A percentile compares a stretch with the other conserved stretches of the same genome.
Evolutionary conservation across 37 sponge, comb jelly and placozoan genomes (phyloP).

Genomic region (Halichondria panicea): DNA sequence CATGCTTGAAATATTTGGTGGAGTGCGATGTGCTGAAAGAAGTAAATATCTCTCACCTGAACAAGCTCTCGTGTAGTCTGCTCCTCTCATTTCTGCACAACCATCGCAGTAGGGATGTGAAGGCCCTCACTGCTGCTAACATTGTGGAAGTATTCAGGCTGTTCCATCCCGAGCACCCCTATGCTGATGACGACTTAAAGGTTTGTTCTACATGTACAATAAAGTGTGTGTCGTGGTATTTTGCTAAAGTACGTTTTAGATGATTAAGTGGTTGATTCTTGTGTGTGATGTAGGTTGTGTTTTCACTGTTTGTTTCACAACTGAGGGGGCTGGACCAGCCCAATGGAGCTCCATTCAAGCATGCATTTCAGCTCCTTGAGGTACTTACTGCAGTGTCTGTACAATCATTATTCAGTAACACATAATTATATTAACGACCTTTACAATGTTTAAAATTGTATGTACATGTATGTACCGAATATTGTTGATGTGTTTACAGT

Average conservation of each 20-base stretch:
- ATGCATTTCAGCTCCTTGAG: slow-evolving; percentile 71
- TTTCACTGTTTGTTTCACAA: slow-evolving; percentile 77
- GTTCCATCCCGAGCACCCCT: slow-evolving; percentile 85
- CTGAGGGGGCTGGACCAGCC: slow-evolving; percentile 73
- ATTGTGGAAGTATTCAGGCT: slow-evolving; percentile 79
- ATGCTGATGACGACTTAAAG: slow-evolving; percentile 66
- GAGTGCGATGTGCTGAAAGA: slow-evolving; percentile 46
- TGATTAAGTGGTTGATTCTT: neutral
- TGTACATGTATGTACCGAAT: neutral
- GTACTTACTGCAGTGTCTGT: slow-evolving; percentile 12
- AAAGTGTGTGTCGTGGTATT: too few species aligned
- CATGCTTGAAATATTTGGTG: slow-evolving; percentile 16
- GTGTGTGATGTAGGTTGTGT: slow-evolving; percentile 54
- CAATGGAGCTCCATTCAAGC: slow-evolving; percentile 37
- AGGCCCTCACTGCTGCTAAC: slow-evolving; percentile 60
- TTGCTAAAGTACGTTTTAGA: neutral
- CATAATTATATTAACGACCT: neutral
- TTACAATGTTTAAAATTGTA: neutral
- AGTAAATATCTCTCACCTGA: slow-evolving; percentile 2
- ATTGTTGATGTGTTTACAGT: slow-evolving; percentile 18
- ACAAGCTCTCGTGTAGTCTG: slow-evolving; percentile 12
- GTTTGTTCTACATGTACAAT: slow-evolving; percentile 37
- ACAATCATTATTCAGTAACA: neutral
- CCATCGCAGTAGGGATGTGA: slow-evolving; percentile 60
- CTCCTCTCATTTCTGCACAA: slow-evolving; percentile 26